Conservation (phyloP, 2,113 vertebrate species). For the Isichthys henryi region DNA sequence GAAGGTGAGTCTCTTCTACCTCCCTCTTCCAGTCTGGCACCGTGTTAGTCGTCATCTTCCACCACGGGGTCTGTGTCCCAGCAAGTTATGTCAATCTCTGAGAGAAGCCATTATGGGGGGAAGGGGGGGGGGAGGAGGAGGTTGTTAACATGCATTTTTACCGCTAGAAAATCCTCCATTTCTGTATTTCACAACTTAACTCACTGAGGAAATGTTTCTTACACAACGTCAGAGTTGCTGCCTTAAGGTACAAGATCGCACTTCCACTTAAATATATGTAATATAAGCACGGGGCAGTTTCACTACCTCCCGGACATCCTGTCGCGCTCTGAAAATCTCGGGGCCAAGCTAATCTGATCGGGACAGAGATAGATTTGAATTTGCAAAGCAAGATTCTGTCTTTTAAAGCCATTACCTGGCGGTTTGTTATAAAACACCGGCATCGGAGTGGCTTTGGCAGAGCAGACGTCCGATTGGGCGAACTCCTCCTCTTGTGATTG, state of each 20-base stretch:
- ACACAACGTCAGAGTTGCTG: not conserved
- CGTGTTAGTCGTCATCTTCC: conserved; percentile 74
- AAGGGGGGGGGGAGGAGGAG: no score
- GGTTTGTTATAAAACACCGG: conserved; percentile 92
- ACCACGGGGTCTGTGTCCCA: conserved; percentile 90
- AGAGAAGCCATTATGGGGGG: not conserved
- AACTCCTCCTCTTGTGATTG: conserved; percentile 94
- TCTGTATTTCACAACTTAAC: not conserved
- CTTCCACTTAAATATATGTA: not conserved
- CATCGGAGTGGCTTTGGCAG: conserved; percentile 77
- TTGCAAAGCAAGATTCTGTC: not conserved
- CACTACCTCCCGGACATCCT: not conserved
- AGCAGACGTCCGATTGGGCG: conserved; percentile 73
- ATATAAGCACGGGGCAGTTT: not conserved
- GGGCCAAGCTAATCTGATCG: not conserved
- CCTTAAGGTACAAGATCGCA: not conserved
- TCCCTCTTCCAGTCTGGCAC: conserved; percentile 36
- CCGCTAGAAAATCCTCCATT: not conserved
- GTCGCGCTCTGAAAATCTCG: not conserved
- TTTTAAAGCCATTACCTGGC: conserved; percentile 66
- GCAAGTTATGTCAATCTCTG: conserved; percentile 96
- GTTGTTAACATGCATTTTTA: not conserved
- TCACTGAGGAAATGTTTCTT: not conserved
- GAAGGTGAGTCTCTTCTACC: conserved; percentile 47
- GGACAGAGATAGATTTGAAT: not conserved